phyloP scores from a whole-genome alignment of 1,140 invertebrate species.

The Drosophila kepulauana region DNA sequence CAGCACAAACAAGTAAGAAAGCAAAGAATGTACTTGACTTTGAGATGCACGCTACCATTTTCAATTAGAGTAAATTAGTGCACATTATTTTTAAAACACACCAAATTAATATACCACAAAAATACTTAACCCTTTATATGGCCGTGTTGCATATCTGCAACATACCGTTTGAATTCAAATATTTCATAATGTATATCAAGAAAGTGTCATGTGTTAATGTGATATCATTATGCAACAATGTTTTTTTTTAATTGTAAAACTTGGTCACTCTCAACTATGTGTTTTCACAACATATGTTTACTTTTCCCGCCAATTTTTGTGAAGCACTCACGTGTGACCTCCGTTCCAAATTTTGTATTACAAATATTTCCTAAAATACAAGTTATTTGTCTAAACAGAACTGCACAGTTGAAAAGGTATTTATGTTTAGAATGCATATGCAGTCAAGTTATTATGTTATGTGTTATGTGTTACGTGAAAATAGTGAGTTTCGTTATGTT shows the following conservation, averaged over 20 bases:
- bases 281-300: conserved; percentile 8
- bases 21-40: too few relatives aligned
- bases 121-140: not conserved
- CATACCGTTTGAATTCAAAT: not conserved
- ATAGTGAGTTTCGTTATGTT: too few relatives aligned
- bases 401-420: not conserved
- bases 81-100: too few relatives aligned
- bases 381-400: conserved; percentile 1
- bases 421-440: too few relatives aligned
- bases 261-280: not conserved
- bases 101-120: too few relatives aligned
- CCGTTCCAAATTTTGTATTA: not conserved
- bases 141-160: not conserved
- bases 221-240: not conserved
- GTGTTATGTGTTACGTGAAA: too few relatives aligned
- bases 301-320: conserved; percentile 8
- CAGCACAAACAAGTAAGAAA: too few relatives aligned
- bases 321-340: not conserved
- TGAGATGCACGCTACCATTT: too few relatives aligned
- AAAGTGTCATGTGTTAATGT: conserved; percentile 1
- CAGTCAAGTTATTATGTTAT: too few relatives aligned
- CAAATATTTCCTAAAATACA: conserved; percentile 2
- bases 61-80: too few relatives aligned
- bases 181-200: conserved; percentile 3
- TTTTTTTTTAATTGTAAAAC: not conserved